phyloP scores from a whole-genome alignment of 2,113 vertebrate genomes.

The Genyomyrus donnyi region DNA sequence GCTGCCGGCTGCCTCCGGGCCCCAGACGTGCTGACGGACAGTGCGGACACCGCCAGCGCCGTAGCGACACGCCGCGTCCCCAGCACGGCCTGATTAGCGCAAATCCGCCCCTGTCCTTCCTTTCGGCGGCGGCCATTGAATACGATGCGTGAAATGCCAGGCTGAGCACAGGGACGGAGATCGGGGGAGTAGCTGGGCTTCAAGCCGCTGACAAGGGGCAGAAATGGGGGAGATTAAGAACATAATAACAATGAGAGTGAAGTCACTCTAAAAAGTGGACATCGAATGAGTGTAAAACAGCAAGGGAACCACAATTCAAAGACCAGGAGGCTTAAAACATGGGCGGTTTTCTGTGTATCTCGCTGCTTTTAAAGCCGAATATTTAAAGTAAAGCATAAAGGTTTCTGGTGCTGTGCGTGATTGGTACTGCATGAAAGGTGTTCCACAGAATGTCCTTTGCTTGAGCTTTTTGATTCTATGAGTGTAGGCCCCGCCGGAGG shows the following conservation, averaged over 20 bases:
- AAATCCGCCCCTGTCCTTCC: not conserved
- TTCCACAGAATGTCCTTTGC: not conserved
- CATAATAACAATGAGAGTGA: not conserved
- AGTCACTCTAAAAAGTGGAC: not conserved
- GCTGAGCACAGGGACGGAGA: not conserved
- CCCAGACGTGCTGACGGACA: not conserved
- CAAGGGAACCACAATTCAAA: not conserved
- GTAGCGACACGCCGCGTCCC: not conserved
- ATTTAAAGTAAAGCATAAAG: not conserved
- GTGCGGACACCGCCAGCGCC: no score
- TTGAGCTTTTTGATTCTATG: not conserved
- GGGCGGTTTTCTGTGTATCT: not conserved
- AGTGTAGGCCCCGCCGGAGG: slow-evolving; percentile 23
- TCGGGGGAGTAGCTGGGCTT: not conserved
- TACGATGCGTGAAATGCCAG: not conserved
- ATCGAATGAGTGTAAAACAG: not conserved
- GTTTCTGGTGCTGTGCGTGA: not conserved
- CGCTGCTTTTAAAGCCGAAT: not conserved
- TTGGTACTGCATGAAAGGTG: not conserved
- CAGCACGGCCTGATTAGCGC: not conserved
- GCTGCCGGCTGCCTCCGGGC: not conserved
- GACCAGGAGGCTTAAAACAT: not conserved
- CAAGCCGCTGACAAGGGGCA: not conserved
- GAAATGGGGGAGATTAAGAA: not conserved
- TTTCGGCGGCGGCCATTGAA: not conserved